Evolutionary conservation across 2,113 vertebrate species (phyloP), one percentile per base, ranked within the genome.

Genomic region (Oophaga pumilio): DNA sequence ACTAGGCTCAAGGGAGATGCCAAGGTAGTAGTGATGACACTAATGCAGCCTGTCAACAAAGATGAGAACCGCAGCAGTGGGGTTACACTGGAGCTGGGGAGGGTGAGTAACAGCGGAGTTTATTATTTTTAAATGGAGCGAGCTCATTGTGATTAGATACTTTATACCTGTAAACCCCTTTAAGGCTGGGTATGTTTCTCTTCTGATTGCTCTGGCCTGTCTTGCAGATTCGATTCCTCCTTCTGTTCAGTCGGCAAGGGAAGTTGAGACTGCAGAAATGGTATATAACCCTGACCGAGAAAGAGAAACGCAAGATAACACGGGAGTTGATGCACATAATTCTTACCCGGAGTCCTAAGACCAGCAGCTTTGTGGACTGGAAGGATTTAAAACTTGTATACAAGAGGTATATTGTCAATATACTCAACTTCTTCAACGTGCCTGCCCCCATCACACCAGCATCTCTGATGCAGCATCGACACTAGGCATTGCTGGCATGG

Each of bases 171-270:
- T 4, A 43, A 43, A 43, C 33, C 33, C 33, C 33, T 28, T 80
- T 11, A 5, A 6, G 24, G 14, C 9, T 78, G 6, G 74, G 0
- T 57, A 1, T 56, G 76, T 50, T 1, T 24, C 20, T 24, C 62
- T 26, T 66, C 33, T 12, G 28, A 2, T 33, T 74, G 17, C 15
- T 49, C 12, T 79, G 33, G 71, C 92, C 86, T 90, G 91, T 91
- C 5, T 88, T 91, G 76, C 62, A 99, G 98, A 99, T 99, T 93
- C 97, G 95, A 91, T 99, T 98, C 92, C 96, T 99, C 90, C 91
- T 99, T 93, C 96, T 99, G 89, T 99, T 99, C 95, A 99, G 98
- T 92, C 97, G 97, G 85, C 98, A 99, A 94, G 98, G 98, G 88
- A 99, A 96, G 90, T 93, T 99, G 89, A 95, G 98, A 88, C 95